Evolutionary conservation across 2,888 invertebrate genomes (phyloP).

Genomic region (Trissoscelio sp.): DNA sequence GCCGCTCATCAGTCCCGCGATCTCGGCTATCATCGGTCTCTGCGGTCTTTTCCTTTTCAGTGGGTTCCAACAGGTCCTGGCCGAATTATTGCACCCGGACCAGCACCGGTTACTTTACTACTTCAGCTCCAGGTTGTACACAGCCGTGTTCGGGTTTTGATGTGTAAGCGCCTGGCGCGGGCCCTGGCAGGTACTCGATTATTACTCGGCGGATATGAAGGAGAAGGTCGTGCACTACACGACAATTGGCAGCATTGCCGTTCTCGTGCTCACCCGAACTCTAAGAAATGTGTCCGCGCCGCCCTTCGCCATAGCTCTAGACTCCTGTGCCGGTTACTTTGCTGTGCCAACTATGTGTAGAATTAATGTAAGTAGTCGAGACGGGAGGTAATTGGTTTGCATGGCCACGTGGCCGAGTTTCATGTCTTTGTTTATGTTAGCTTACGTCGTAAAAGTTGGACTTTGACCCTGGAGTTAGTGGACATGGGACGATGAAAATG

Average conservation of each 20-base stretch:
- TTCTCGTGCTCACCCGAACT: constrained; percentile 88
- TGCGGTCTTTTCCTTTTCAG: constrained; percentile 89
- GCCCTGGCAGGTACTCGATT: constrained; percentile 90
- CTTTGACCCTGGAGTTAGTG: neutral
- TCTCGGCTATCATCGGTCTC: constrained; percentile 89
- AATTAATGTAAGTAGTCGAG: constrained; percentile 87
- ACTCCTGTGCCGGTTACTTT: constrained; percentile 91
- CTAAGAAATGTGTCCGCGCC: constrained; percentile 92
- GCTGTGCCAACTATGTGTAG: constrained; percentile 94
- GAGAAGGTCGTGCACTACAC: constrained; percentile 86
- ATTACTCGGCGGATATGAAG: constrained; percentile 87
- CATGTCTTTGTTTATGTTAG: constrained; percentile 2
- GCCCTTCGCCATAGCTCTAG: constrained; percentile 91
- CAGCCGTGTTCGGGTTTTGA: constrained; percentile 89
- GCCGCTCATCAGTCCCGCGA: constrained; percentile 86
- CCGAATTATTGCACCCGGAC: constrained; percentile 88
- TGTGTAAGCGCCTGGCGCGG: constrained; percentile 96
- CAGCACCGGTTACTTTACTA: constrained; percentile 88
- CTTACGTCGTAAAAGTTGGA: neutral
- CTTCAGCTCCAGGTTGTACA: constrained; percentile 89
- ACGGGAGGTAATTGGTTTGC: neutral
- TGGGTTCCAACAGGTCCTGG: constrained; percentile 85
- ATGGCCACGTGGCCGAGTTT: constrained; percentile 8
- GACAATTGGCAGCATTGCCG: constrained; percentile 87
- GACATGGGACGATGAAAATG: neutral